Conservation (phyloP, 2,888 invertebrate species). For the Tortrix viridana region DNA sequence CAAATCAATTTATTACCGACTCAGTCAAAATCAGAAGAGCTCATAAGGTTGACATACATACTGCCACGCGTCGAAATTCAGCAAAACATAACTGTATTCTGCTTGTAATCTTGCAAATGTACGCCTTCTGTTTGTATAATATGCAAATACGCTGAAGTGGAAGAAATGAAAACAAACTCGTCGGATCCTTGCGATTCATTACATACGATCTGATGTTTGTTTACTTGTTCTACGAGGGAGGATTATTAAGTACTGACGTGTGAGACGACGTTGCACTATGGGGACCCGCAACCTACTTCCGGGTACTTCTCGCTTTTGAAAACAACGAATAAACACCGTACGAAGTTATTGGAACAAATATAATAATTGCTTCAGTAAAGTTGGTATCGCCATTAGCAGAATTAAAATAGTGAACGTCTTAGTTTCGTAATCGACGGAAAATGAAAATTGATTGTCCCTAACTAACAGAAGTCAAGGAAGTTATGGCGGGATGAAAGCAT, state of each 20-base stretch:
- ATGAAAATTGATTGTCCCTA: constrained; percentile 81
- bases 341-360: too few species aligned
- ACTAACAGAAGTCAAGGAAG: constrained; percentile 80
- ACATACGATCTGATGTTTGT: constrained; percentile 43
- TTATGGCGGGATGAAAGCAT: constrained; percentile 67
- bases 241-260: not conserved
- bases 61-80: constrained; percentile 50
- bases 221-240: constrained; percentile 36
- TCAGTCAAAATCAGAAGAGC: constrained; percentile 22
- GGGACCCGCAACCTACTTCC: too few species aligned
- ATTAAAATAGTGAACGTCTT: constrained; percentile 42
- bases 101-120: constrained; percentile 74
- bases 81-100: constrained; percentile 69
- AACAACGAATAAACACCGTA: too few species aligned
- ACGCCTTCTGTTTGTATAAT: constrained; percentile 66
- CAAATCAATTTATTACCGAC: constrained; percentile 1
- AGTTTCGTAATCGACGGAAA: constrained; percentile 71
- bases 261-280: not conserved
- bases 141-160: constrained; percentile 69
- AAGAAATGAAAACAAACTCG: constrained; percentile 62
- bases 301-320: too few species aligned
- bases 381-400: constrained; percentile 20
- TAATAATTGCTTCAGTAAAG: not conserved
- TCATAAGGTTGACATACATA: constrained; percentile 44
- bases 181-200: constrained; percentile 45